phyloP scores from a whole-genome alignment of 2,113 vertebrate genomes.

The Eptesicus fuscus region DNA sequence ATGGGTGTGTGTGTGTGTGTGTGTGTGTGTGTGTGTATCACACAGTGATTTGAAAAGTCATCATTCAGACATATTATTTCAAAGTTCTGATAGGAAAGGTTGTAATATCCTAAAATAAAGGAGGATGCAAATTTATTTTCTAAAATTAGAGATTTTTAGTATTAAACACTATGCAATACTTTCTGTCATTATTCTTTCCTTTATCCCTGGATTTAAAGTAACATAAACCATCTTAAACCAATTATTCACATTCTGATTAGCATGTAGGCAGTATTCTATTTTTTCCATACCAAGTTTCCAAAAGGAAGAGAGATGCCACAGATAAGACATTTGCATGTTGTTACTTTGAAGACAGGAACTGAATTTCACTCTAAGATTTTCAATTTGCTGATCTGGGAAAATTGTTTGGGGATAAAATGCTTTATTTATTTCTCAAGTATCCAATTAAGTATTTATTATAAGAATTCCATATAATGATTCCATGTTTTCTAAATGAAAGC shows the following conservation, averaged over 20 bases:
- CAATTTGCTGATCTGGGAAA: background rate
- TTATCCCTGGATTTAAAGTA: slow-evolving; percentile 14
- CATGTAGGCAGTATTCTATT: background rate
- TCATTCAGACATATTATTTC: background rate
- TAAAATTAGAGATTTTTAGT: slow-evolving; percentile 12
- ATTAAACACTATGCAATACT: background rate
- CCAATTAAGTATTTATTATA: background rate
- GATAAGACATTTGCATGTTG: slow-evolving; percentile 21
- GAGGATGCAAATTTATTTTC: background rate
- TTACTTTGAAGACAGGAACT: slow-evolving; percentile 5
- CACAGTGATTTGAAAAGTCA: background rate
- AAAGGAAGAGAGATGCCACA: background rate
- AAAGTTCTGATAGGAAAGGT: background rate
- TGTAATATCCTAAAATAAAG: background rate
- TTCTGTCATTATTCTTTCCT: background rate
- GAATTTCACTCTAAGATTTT: slow-evolving; percentile 32
- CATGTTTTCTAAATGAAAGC: slow-evolving; percentile 39
- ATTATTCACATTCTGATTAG: slow-evolving; percentile 53
- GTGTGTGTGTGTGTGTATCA: background rate
- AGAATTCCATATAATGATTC: background rate
- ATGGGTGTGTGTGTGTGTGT: background rate
- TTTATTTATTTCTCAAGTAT: slow-evolving; percentile 44
- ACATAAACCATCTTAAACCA: slow-evolving; percentile 22
- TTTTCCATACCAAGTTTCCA: background rate
- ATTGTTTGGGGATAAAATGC: background rate